Percentiles rank a stretch among this genome's conserved stretches.
Evolutionary conservation across 2,113 vertebrate species (phyloP).

Genomic region (Grammomys dolichurus): DNA sequence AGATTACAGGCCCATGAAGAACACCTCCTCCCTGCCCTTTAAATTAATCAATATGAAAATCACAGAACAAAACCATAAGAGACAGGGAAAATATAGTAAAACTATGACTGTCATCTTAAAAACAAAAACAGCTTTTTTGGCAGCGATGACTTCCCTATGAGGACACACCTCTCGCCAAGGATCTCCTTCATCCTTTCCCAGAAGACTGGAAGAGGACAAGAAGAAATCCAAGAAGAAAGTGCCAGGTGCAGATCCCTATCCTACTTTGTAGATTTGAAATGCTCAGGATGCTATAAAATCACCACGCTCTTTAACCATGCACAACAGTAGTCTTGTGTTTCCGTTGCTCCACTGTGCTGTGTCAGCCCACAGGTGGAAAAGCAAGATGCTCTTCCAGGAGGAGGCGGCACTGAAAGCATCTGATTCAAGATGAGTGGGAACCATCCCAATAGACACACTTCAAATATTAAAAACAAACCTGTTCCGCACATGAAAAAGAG

Average conservation of each 20-base stretch:
- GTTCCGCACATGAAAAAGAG: background rate
- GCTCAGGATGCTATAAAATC: background rate
- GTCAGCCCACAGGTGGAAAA: background rate
- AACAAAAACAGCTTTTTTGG: background rate
- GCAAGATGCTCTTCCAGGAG: background rate
- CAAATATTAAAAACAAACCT: background rate
- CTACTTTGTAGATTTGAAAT: background rate
- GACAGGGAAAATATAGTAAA: background rate
- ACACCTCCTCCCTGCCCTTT: background rate
- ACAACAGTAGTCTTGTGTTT: background rate
- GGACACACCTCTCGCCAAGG: background rate
- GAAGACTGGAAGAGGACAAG: background rate
- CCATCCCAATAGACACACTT: background rate
- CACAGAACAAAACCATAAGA: background rate
- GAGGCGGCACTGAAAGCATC: background rate
- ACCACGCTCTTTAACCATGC: background rate
- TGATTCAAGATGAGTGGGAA: background rate
- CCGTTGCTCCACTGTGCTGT: background rate
- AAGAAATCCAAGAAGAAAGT: background rate
- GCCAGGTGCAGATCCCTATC: background rate
- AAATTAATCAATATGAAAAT: background rate
- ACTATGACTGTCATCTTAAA: background rate
- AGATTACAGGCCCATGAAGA: background rate
- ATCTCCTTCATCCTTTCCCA: background rate
- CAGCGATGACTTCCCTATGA: background rate